Percentiles rank a stretch among this genome's conserved stretches.
phyloP scores from a whole-genome alignment of 2,888 invertebrate species.

The Cephalotes varians region DNA sequence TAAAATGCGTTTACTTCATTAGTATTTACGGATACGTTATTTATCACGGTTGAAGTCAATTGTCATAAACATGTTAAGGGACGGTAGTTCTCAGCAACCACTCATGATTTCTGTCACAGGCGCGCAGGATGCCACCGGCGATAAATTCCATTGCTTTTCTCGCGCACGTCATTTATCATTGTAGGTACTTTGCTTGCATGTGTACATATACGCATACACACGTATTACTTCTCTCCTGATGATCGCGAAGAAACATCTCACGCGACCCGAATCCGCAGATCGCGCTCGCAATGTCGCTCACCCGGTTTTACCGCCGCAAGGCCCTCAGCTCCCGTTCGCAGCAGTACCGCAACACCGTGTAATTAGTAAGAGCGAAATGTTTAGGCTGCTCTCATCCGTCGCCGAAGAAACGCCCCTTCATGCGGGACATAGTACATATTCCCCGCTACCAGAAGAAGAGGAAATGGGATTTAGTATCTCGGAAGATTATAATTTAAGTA shows the following conservation, averaged over 20 bases:
- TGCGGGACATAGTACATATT: constrained; percentile 15
- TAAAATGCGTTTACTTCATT: background rate
- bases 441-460: background rate
- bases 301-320: constrained; percentile 65
- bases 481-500: constrained; percentile 3
- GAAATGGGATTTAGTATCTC: background rate
- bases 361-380: constrained; percentile 75
- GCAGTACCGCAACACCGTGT: constrained; percentile 63
- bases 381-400: constrained; percentile 67
- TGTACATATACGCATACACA: background rate
- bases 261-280: constrained; percentile 64
- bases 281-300: constrained; percentile 67
- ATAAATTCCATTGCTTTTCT: constrained; percentile 35
- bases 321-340: constrained; percentile 71
- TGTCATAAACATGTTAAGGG: background rate
- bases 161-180: constrained; percentile 16
- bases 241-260: constrained; percentile 54
- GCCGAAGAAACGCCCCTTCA: constrained; percentile 44
- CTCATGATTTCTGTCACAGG: background rate
- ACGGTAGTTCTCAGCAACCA: background rate
- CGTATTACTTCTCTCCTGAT: constrained; percentile 11
- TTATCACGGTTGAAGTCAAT: background rate
- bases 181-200: background rate
- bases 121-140: background rate
- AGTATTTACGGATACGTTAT: background rate